Evolutionary conservation across 2,113 vertebrate species (phyloP), one percentile per base, ranked within the genome.

Genomic region (Paradoxurus hermaphroditus): DNA sequence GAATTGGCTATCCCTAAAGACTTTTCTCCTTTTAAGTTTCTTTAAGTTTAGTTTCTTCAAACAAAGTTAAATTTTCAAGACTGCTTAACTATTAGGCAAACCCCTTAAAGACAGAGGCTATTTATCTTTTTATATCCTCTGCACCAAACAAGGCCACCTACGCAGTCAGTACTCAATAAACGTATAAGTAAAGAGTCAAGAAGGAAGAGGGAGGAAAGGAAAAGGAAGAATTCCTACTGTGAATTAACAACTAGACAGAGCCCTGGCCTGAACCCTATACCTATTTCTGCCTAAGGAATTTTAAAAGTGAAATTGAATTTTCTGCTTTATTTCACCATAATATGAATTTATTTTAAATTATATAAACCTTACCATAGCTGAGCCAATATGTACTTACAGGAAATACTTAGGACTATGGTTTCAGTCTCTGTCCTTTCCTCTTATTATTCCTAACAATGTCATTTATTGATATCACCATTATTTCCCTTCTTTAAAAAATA

Each of bases 41-140:
- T 93, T 83, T 59, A 44, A 78, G 11, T 94, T 94, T 93, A 49
- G 31, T 68, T 96, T 93, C 46, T 89, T 86, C 53, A 91, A 78
- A 85, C 72, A 10, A 90, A 97, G 82, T 59, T 70, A 93, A 39
- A 63, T 79, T 94, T 91, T 91, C 67, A 89, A 86, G 44, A 65
- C 78, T 84, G 11, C 81, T 82, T 81, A 63, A 19, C 25, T 91
- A 62, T 70, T 84, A 70, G 87, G 62, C 8, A 90, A 95, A 85
- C 19, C 59, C 44, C 73, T 96, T 62, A 77, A 91, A 75, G 63
- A 84, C 13, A 92, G 39, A 87, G 59, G 18, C 8, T 59, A 0
- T 72, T 95, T 83, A 67, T 59, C 8, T 46, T 97, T 82, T 88
- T 41, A 44, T 81, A 39, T 73, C 36, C 25, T 95, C 68, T 81